These are phyloP conservation scores for Elanoides forficatus DNA, from an alignment of 2,113 vertebrate species.

Conservation along the genomic window DNA sequence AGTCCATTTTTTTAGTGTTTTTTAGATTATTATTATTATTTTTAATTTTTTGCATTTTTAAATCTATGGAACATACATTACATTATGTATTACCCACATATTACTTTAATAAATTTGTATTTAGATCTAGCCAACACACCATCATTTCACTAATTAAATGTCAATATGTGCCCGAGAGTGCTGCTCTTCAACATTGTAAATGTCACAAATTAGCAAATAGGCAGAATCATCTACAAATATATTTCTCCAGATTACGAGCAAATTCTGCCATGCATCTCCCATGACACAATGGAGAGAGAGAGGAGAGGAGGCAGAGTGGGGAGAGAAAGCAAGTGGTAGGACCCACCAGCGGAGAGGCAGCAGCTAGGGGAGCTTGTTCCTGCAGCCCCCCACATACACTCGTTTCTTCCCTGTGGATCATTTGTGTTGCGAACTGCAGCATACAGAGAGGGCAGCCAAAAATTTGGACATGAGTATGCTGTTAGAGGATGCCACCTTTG, in stretches of 20 bases:
- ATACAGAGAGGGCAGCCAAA: background rate
- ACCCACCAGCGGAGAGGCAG: background rate
- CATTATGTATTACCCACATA: background rate
- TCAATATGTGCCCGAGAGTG: background rate
- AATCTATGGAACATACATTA: background rate
- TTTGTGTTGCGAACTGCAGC: background rate
- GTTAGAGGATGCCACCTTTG: background rate
- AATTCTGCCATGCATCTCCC: background rate
- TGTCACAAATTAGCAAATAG: background rate
- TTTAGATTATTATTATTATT: background rate
- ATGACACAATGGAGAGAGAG: rapidly evolving
- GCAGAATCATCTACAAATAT: background rate
- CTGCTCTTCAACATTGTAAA: background rate
- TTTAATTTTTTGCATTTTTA: background rate
- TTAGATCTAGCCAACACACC: background rate
- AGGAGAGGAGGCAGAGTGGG: too few relatives aligned
- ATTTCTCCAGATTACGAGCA: background rate
- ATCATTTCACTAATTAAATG: slow-evolving; percentile 32
- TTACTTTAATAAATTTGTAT: background rate
- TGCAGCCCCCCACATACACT: rapidly evolving
- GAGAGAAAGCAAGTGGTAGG: background rate
- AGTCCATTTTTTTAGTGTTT: background rate
- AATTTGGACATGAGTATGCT: background rate
- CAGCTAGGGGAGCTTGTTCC: background rate
- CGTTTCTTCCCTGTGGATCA: background rate